A percentile compares a stretch with the other conserved stretches of the same genome.
These are phyloP conservation scores for Tetrapedia diversipes DNA, from an alignment of 2,888 invertebrate species.

Conservation along the genomic window DNA sequence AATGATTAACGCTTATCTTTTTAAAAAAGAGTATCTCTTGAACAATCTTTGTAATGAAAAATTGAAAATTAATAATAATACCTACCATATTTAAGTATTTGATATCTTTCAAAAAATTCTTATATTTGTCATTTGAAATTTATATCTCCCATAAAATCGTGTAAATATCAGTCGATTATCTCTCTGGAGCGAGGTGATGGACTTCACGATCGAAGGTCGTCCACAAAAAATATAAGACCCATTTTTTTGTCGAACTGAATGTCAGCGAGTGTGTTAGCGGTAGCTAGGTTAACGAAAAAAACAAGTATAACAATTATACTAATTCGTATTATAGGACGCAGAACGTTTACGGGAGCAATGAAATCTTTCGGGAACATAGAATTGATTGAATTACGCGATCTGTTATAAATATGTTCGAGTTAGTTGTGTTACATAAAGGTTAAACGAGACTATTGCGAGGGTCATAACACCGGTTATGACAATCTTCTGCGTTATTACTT, in stretches of 20 bases:
- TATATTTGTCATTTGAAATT: not conserved
- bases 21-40: not conserved
- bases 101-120: not conserved
- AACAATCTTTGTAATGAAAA: not conserved
- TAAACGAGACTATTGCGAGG: conserved; percentile 43
- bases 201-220: not conserved
- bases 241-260: not conserved
- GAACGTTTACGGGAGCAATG: not conserved
- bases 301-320: not conserved
- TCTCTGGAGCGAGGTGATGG: no score
- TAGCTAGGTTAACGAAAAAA: not conserved
- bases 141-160: no score
- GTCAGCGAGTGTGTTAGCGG: not conserved
- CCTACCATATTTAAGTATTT: not conserved
- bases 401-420: conserved; percentile 5
- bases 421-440: conserved; percentile 43
- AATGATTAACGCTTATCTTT: not conserved
- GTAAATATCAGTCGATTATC: no score
- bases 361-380: conserved; percentile 10
- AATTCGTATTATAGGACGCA: not conserved
- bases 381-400: conserved; percentile 34
- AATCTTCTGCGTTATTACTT: conserved; percentile 36
- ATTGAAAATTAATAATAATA: not conserved
- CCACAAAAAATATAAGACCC: not conserved
- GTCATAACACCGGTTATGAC: conserved; percentile 44